phyloP scores from a whole-genome alignment of 2,113 vertebrate genomes.

The Sorex araneus region DNA sequence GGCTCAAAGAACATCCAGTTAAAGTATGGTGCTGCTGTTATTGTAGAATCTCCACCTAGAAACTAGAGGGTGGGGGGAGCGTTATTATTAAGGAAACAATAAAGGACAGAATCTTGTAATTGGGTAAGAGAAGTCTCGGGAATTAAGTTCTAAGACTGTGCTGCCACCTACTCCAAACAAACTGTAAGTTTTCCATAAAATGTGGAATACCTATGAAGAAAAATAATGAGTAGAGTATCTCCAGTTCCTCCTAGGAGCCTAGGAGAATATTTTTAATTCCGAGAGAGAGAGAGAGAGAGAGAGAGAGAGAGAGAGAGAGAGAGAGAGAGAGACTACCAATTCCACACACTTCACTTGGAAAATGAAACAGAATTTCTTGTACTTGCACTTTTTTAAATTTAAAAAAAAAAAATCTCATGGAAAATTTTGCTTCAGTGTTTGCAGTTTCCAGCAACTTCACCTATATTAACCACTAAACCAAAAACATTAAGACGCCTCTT shows the following conservation, averaged over 20 bases:
- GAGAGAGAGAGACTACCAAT: slow-evolving; percentile 49
- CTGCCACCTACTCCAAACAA: neutral
- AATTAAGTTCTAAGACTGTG: neutral
- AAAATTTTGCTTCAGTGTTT: neutral
- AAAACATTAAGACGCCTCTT: slow-evolving; percentile 38
- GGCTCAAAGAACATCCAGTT: slow-evolving; percentile 22
- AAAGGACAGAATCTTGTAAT: slow-evolving; percentile 2
- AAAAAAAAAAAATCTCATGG: neutral
- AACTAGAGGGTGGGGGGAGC: neutral
- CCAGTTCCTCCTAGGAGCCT: slow-evolving; percentile 31
- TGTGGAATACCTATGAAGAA: neutral
- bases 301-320: slow-evolving; percentile 12
- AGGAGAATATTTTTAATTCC: slow-evolving; percentile 21
- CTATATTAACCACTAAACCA: slow-evolving; percentile 35
- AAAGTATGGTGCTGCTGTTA: neutral
- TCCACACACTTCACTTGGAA: slow-evolving; percentile 56
- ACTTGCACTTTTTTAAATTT: neutral
- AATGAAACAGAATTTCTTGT: slow-evolving; percentile 14
- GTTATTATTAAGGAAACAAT: neutral
- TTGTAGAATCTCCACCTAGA: neutral
- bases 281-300: slow-evolving; percentile 2
- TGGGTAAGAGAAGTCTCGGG: neutral
- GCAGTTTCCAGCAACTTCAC: neutral
- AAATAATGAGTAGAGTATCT: slow-evolving; percentile 54
- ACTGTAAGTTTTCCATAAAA: neutral